A percentile compares a stretch with the other conserved stretches of the same genome.
Evolutionary conservation across 2,797 vertebrate species (phyloP).

Genomic region (Rhinatrema bivittatum): DNA sequence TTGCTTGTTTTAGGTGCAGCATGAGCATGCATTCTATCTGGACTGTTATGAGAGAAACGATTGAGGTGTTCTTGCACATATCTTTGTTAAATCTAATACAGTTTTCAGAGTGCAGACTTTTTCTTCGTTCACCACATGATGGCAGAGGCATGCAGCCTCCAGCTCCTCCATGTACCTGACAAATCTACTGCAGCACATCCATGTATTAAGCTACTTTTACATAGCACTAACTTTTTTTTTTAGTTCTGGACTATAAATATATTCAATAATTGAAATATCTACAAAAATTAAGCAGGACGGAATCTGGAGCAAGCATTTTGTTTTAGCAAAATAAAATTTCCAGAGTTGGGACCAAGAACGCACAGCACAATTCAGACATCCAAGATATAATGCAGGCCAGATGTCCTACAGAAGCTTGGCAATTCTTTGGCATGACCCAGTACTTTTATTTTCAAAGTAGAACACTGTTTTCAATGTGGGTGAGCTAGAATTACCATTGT

Average conservation of each 20-base stretch:
- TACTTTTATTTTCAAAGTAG: background rate
- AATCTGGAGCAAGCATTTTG: background rate
- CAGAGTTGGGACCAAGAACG: background rate
- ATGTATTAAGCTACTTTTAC: no score
- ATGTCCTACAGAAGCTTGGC: background rate
- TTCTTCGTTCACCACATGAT: background rate
- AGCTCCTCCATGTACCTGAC: no score
- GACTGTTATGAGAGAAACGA: no score
- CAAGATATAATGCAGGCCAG: background rate
- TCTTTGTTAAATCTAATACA: no score
- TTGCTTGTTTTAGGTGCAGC: no score
- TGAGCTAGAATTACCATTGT: background rate
- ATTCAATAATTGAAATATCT: background rate
- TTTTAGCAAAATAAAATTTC: no score
- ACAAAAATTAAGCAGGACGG: background rate
- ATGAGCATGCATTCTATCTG: no score
- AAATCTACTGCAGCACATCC: background rate
- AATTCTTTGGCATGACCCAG: background rate
- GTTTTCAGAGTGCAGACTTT: no score
- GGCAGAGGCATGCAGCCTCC: conserved; percentile 5
- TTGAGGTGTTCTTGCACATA: no score
- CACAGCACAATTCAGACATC: background rate
- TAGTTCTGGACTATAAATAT: background rate
- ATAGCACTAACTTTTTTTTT: background rate
- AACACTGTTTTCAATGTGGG: background rate